These are phyloP conservation scores for Turritopsis dohrnii DNA, from an alignment of 30 jellyfish, hydroid and myxozoan species.

Conservation along the genomic window DNA sequence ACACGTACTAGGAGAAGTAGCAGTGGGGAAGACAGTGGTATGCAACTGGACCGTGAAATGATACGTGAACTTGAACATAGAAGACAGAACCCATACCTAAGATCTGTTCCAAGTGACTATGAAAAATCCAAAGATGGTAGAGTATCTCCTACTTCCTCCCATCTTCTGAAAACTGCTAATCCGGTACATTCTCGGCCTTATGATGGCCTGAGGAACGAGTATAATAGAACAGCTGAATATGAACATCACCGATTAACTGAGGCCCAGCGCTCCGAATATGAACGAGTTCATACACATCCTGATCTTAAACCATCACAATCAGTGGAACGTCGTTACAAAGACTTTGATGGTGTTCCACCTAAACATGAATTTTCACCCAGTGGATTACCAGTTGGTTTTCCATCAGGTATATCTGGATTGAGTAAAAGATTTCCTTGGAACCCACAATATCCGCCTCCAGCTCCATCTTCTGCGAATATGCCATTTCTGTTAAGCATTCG, in stretches of 20 bases:
- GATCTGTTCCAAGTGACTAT: neutral
- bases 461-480: constrained; percentile 23
- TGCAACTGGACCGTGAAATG: constrained; percentile 40
- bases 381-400: constrained; percentile 8
- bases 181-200: constrained; percentile 1
- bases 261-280: neutral
- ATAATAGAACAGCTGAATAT: neutral
- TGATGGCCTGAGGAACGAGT: neutral
- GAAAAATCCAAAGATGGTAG: neutral
- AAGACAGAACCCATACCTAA: neutral
- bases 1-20: constrained; percentile 70
- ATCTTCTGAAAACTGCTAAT: neutral
- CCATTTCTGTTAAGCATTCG: constrained; percentile 28
- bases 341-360: neutral
- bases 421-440: constrained; percentile 26
- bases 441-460: constrained; percentile 24
- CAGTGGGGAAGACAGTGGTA: constrained; percentile 75
- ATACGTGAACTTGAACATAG: constrained; percentile 28
- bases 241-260: constrained; percentile 8
- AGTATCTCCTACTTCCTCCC: neutral
- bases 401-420: constrained; percentile 2
- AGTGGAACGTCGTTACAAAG: constrained; percentile 4
- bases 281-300: neutral
- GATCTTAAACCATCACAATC: neutral
- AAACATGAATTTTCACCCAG: constrained; percentile 4